These are phyloP conservation scores for Macaria notata DNA, from an alignment of 2,888 invertebrate genomes.

Conservation along the genomic window DNA sequence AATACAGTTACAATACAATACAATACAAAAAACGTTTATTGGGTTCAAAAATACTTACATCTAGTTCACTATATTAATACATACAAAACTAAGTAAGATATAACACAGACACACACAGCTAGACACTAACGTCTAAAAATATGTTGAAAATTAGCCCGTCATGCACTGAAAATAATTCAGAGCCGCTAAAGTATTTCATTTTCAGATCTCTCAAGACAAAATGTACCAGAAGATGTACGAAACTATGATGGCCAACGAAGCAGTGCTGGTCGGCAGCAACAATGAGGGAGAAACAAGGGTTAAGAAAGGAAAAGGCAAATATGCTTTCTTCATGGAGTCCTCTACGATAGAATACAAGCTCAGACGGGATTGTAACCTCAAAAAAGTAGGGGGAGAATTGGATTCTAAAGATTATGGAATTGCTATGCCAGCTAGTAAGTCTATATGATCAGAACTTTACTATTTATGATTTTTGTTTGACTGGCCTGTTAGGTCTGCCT, in stretches of 20 bases:
- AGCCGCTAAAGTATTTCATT: neutral
- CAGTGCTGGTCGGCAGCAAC: constrained; percentile 89
- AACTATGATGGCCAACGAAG: constrained; percentile 91
- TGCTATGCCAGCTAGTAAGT: constrained; percentile 91
- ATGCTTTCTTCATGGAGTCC: constrained; percentile 98
- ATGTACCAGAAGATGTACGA: constrained; percentile 95
- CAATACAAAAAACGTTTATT: too few species aligned
- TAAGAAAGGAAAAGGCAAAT: constrained; percentile 74
- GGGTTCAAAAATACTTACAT: too few species aligned
- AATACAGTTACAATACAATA: too few species aligned
- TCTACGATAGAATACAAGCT: constrained; percentile 95
- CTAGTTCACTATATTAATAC: too few species aligned
- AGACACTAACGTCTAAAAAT: too few species aligned
- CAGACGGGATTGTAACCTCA: constrained; percentile 90
- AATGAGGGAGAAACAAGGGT: constrained; percentile 93
- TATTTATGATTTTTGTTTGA: neutral
- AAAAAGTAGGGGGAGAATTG: constrained; percentile 89
- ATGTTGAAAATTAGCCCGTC: too few species aligned
- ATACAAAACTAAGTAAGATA: too few species aligned
- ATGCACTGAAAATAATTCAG: too few species aligned
- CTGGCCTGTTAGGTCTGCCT: neutral
- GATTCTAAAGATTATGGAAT: constrained; percentile 94
- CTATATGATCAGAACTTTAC: neutral
- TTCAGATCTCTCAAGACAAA: constrained; percentile 88
- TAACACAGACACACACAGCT: too few species aligned